Evolutionary conservation across 2,113 vertebrate genomes (phyloP).

Genomic region (Potamarius usumacintae): DNA sequence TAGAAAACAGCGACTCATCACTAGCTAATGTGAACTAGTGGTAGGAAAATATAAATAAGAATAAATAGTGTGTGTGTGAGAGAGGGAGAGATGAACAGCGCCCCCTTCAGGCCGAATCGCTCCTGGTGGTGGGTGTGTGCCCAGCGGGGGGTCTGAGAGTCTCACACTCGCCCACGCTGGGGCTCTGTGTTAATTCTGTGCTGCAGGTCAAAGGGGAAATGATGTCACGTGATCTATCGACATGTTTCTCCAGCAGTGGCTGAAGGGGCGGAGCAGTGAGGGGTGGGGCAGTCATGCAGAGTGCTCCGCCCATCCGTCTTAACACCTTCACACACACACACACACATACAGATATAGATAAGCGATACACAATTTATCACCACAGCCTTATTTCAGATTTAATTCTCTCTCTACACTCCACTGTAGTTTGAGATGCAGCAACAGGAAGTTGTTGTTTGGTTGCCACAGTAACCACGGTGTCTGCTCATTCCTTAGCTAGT

Average conservation of each 20-base stretch:
- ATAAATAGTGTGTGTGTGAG: background rate
- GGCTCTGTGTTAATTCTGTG: constrained; percentile 77
- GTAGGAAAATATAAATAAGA: background rate
- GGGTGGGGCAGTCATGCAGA: constrained; percentile 83
- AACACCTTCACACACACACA: constrained; percentile 76
- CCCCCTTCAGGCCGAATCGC: constrained; percentile 66
- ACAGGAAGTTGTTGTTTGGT: background rate
- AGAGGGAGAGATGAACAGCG: background rate
- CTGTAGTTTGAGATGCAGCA: background rate
- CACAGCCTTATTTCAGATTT: background rate
- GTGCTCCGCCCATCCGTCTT: constrained; percentile 77
- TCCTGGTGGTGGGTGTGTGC: constrained; percentile 67
- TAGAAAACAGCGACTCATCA: too few relatives aligned
- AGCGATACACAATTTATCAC: background rate
- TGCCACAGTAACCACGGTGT: background rate
- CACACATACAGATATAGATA: too few relatives aligned
- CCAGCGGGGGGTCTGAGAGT: constrained; percentile 74
- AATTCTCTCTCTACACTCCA: background rate
- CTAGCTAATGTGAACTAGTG: background rate
- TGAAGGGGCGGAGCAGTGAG: constrained; percentile 69
- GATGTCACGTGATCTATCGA: constrained; percentile 74
- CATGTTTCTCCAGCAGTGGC: constrained; percentile 73
- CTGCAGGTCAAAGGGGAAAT: constrained; percentile 77
- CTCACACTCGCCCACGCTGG: constrained; percentile 73
- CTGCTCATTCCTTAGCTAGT: background rate